These are phyloP conservation scores for Drosophila azteca DNA, from an alignment of 1,140 invertebrate genomes.

Conservation along the genomic window DNA sequence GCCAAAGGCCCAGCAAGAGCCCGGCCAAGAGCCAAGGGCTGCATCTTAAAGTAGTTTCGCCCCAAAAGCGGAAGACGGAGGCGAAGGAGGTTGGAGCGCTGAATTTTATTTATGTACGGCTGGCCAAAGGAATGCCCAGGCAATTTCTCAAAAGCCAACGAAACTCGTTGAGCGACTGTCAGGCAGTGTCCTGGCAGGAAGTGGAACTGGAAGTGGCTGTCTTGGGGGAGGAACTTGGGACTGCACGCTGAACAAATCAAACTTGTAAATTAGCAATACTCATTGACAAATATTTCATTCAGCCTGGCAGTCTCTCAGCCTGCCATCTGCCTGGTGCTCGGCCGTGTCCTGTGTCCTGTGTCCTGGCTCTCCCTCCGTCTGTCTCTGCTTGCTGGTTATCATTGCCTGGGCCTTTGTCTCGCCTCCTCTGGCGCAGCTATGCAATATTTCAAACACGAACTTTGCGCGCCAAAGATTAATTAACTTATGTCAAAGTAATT, in stretches of 20 bases:
- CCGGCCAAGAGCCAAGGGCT: slow-evolving; percentile 1
- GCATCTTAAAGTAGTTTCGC: slow-evolving; percentile 2
- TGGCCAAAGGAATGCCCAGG: slow-evolving; percentile 71
- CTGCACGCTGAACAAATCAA: slow-evolving; percentile 70
- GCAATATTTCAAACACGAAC: slow-evolving; percentile 83
- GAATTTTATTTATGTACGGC: slow-evolving; percentile 76
- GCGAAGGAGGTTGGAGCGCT: slow-evolving; percentile 37
- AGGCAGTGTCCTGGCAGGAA: slow-evolving; percentile 6
- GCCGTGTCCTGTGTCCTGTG: background rate
- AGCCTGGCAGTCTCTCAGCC: slow-evolving; percentile 33
- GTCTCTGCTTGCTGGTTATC: slow-evolving; percentile 15
- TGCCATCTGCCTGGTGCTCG: slow-evolving; percentile 18
- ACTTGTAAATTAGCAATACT: slow-evolving; percentile 83
- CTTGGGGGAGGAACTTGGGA: slow-evolving; percentile 1
- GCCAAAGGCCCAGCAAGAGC: background rate
- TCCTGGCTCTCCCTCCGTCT: slow-evolving; percentile 11
- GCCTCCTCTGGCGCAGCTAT: slow-evolving; percentile 27
- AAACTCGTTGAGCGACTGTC: slow-evolving; percentile 26
- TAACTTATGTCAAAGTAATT: slow-evolving; percentile 84
- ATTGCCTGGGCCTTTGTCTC: slow-evolving; percentile 26
- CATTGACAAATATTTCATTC: slow-evolving; percentile 82
- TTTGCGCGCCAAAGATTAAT: slow-evolving; percentile 82
- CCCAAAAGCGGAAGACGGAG: background rate
- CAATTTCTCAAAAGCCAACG: slow-evolving; percentile 63
- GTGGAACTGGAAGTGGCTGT: slow-evolving; percentile 23